phyloP scores from a whole-genome alignment of 1,140 invertebrate genomes.

The Oscheius sp. region DNA sequence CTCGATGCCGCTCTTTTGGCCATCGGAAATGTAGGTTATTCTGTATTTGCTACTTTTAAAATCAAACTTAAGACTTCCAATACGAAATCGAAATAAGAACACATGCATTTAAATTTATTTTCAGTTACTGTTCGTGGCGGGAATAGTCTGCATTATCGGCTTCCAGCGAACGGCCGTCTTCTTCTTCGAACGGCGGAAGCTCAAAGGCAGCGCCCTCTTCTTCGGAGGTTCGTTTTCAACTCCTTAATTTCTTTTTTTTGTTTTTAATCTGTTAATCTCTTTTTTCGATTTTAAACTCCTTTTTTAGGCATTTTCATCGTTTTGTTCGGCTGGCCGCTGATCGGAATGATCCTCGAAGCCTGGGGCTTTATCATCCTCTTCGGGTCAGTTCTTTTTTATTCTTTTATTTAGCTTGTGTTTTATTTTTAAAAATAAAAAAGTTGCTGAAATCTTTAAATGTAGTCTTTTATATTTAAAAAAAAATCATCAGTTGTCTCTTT shows the following conservation, averaged over 20 bases:
- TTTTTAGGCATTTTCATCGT: slow-evolving; percentile 80
- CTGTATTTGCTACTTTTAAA: slow-evolving; percentile 16
- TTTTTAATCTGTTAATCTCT: background rate
- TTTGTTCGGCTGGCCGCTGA: slow-evolving; percentile 87
- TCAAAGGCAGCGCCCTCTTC: slow-evolving; percentile 85
- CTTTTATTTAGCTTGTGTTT: slow-evolving; percentile 26
- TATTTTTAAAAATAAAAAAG: background rate
- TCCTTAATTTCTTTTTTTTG: background rate
- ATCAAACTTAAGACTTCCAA: background rate
- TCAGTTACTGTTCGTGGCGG: slow-evolving; percentile 88
- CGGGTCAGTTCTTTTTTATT: slow-evolving; percentile 63
- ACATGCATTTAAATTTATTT: slow-evolving; percentile 47
- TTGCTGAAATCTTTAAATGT: background rate
- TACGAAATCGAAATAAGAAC: background rate
- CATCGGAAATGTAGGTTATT: slow-evolving; percentile 87
- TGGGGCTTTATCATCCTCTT: slow-evolving; percentile 71
- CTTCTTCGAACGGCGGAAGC: slow-evolving; percentile 96
- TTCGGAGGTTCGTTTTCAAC: slow-evolving; percentile 68
- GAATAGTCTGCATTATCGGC: slow-evolving; percentile 92
- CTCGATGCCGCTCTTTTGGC: slow-evolving; percentile 97
- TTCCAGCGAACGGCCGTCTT: slow-evolving; percentile 90
- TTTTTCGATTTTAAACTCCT: background rate
- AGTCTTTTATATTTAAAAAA: too few species aligned
- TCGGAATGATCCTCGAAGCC: slow-evolving; percentile 92
- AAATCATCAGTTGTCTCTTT: slow-evolving; percentile 49